Conservation (phyloP, 2,797 vertebrate species). For the Lindbergichthys nudifrons region DNA sequence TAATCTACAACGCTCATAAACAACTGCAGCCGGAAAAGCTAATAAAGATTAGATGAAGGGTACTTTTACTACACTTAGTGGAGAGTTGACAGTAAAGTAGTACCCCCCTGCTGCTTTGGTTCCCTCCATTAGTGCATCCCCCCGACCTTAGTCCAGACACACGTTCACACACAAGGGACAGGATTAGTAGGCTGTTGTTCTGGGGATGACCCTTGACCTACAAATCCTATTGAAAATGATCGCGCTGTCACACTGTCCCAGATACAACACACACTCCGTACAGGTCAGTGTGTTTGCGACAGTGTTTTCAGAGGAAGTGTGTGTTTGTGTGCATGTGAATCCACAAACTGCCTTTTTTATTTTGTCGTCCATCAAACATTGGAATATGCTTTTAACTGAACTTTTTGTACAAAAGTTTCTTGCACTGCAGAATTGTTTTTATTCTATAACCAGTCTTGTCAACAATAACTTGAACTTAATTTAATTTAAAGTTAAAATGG, state of each 20-base stretch:
- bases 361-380: too few species aligned
- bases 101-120: slow-evolving; percentile 34
- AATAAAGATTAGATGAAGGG: slow-evolving; percentile 52
- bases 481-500: too few species aligned
- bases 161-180: slow-evolving; percentile 56
- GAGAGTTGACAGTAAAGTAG: slow-evolving; percentile 1
- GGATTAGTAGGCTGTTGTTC: slow-evolving; percentile 85
- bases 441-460: too few species aligned
- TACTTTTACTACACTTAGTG: slow-evolving; percentile 17
- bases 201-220: slow-evolving; percentile 72
- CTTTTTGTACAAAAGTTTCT: too few species aligned
- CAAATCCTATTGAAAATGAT: slow-evolving; percentile 81
- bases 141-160: slow-evolving; percentile 58
- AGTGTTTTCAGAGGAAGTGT: slow-evolving; percentile 6
- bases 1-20: slow-evolving; percentile 68
- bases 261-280: slow-evolving; percentile 46
- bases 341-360: neutral
- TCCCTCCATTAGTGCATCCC: slow-evolving; percentile 41
- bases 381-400: too few species aligned
- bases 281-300: slow-evolving; percentile 27
- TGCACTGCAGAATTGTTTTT: too few species aligned
- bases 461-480: too few species aligned
- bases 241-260: slow-evolving; percentile 67
- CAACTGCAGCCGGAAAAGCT: slow-evolving; percentile 57
- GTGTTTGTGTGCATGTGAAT: neutral